Percentiles rank a stretch among this genome's conserved stretches.
Conservation (phyloP, 2,888 invertebrate genomes). For the Microctonus aethiopoides region DNA sequence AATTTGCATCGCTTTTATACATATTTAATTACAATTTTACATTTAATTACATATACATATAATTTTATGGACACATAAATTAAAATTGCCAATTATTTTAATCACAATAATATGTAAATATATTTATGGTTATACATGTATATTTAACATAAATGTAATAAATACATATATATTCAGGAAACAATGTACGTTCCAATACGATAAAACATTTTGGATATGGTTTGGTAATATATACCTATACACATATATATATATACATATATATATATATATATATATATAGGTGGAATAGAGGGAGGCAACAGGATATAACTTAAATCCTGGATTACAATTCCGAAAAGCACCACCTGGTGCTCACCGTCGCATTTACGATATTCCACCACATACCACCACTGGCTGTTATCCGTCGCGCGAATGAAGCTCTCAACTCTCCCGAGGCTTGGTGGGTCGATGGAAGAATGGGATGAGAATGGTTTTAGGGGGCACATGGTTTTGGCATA, state of each 20-base stretch:
- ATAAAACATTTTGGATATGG: constrained; percentile 15
- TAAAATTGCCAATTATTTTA: neutral
- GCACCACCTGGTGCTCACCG: constrained; percentile 41
- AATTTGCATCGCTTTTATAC: neutral
- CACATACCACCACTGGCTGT: too few species aligned
- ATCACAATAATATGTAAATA: too few species aligned
- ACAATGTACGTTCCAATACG: constrained; percentile 3
- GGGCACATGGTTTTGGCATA: constrained; percentile 8
- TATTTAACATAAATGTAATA: too few species aligned
- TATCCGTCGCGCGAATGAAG: neutral
- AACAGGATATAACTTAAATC: constrained; percentile 23
- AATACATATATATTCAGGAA: neutral
- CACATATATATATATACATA: too few species aligned
- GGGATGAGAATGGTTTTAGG: neutral
- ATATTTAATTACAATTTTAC: neutral
- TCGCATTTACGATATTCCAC: constrained; percentile 36
- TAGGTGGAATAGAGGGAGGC: neutral
- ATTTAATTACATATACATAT: neutral
- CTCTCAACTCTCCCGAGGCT: neutral
- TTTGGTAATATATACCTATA: too few species aligned
- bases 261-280: too few species aligned
- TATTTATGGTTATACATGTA: too few species aligned
- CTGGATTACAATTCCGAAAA: constrained; percentile 39
- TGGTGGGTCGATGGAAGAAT: constrained; percentile 20
- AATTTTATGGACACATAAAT: too few species aligned